Conservation (phyloP, 1,140 invertebrate genomes). For the Leptopilina boulardi region DNA sequence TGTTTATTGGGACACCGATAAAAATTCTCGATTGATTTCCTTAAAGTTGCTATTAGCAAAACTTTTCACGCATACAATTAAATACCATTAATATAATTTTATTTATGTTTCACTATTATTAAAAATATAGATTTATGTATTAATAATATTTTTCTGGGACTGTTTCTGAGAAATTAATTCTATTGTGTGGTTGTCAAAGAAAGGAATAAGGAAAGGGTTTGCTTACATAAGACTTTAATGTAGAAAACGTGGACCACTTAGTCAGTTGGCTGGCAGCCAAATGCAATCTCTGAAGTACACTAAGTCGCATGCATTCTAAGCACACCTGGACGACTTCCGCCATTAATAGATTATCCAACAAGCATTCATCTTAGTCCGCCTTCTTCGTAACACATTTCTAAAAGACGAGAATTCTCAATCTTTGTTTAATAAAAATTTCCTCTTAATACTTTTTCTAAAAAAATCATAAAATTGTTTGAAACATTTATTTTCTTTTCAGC, state of each 20-base stretch:
- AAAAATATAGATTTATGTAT: no score
- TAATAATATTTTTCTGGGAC: neutral
- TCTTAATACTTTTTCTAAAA: no score
- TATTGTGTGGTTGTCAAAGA: neutral
- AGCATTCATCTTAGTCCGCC: conserved; percentile 51
- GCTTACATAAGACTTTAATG: neutral
- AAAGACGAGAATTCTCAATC: neutral
- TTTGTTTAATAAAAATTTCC: no score
- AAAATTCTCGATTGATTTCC: no score
- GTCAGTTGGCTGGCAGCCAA: conserved; percentile 61
- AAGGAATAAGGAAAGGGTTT: neutral
- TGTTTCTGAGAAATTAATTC: neutral
- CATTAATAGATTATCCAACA: conserved; percentile 65
- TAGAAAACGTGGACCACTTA: conserved; percentile 62
- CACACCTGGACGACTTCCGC: conserved; percentile 61
- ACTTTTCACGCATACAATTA: no score
- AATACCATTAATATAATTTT: no score
- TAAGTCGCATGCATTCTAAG: conserved; percentile 62
- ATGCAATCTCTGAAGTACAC: conserved; percentile 63
- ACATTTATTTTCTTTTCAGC: no score
- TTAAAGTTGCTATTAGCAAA: no score
- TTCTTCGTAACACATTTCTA: neutral
- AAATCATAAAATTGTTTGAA: no score
- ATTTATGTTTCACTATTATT: no score
- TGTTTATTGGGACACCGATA: no score